Evolutionary conservation across 2,113 vertebrate species (phyloP).

Genomic region (Oxygymnocypris stewartii): DNA sequence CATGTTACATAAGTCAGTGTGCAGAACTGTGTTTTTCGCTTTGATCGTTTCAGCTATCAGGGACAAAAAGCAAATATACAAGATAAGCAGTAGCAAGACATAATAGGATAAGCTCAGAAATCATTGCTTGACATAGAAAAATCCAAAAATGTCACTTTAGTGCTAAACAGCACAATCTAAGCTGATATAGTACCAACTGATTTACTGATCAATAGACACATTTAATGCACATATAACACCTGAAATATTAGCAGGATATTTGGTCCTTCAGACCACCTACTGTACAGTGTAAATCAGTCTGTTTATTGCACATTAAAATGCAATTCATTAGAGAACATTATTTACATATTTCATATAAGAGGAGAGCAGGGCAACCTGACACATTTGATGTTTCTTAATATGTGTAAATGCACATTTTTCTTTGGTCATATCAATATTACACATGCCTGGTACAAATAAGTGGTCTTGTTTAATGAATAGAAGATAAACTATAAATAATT

Average conservation of each 20-base stretch:
- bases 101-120: conserved; percentile 23
- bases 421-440: no score
- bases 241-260: not conserved
- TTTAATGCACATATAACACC: not conserved
- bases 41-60: conserved; percentile 41
- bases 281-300: no score
- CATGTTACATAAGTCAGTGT: conserved; percentile 43
- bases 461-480: no score
- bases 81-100: conserved; percentile 26
- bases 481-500: no score
- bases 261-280: no score
- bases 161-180: not conserved
- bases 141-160: not conserved
- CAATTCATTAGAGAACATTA: no score
- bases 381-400: no score
- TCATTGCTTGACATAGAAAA: not conserved
- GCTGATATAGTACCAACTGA: not conserved
- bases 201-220: not conserved
- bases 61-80: conserved; percentile 29
- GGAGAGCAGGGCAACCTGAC: no score
- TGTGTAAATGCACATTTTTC: no score
- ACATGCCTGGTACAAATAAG: no score
- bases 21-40: conserved; percentile 18
- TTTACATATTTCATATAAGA: no score
- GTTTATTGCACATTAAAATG: no score